Conservation (phyloP, 2,113 vertebrate genomes). For the cat (Felis catus) region DNA sequence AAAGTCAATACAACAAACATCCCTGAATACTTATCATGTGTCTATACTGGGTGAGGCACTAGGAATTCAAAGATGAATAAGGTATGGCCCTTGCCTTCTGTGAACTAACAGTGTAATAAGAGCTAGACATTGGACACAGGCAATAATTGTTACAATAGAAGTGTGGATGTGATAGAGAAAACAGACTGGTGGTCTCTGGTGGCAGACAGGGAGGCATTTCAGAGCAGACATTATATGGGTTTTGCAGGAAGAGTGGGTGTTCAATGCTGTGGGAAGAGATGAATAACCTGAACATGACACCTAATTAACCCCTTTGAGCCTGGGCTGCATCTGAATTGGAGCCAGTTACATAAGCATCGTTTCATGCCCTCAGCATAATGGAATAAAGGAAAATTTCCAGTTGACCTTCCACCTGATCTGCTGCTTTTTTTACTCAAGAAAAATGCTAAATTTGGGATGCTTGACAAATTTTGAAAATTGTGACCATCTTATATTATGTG, state of each 20-base stretch:
- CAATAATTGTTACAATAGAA: background rate
- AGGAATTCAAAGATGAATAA: background rate
- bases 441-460: slow-evolving; percentile 25
- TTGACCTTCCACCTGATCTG: background rate
- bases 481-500: background rate
- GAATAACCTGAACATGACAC: background rate
- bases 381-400: background rate
- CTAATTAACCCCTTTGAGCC: background rate
- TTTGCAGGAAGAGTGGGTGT: background rate
- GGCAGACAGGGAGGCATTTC: background rate
- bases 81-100: background rate
- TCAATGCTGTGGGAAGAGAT: background rate
- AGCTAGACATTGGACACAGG: background rate
- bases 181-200: fast-evolving
- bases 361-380: background rate
- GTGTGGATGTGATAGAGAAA: background rate
- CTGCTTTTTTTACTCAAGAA: background rate
- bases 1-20: background rate
- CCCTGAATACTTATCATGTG: background rate
- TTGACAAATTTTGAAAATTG: slow-evolving; percentile 1
- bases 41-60: background rate
- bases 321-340: background rate
- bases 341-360: background rate
- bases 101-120: background rate
- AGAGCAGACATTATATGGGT: background rate